Evolutionary conservation across 1,140 invertebrate species (phyloP), one percentile per base, ranked within the genome.

Genomic region (Arion vulgaris): DNA sequence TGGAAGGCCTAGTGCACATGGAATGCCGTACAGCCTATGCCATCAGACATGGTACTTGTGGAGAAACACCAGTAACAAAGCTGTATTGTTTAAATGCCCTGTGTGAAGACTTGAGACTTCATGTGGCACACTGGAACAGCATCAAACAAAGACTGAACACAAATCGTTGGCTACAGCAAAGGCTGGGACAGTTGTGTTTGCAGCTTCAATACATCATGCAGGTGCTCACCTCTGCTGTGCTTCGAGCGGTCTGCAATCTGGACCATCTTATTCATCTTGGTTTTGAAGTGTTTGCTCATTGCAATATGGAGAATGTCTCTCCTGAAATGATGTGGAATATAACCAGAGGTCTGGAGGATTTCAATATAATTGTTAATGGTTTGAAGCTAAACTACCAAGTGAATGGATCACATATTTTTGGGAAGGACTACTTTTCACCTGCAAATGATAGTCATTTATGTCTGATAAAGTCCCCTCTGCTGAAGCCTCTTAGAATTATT

Each of bases 221-320:
- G 26, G 82, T 84, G 4, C 85, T 92, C 15, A 82, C 75, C 23
- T 81, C 88, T 13, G 75, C 90, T 32, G 84, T 87, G 38, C 85
- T 89, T 62, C 84, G 81, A 26, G 90, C 90, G 7, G 87, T 92
- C n/a, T 91, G 86, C 81, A 90, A 89, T 89, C 81, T 91, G 68
- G 88, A 91, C n/a, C 89, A 88, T 28, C 85, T 92, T 38, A 89
- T 92, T 0, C 74, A 88, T 15, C 87, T 91, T 51, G 91, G 91
- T 0, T 87, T 92, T 66, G 88, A 90, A 76, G 91, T 92, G 26
- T 90, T 92, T 81, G 90, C 90, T n/a, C 90, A 92, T 82, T 88
- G 89, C 66, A 88, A 90, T 69, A 69, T 90, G 17, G 87, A 88
- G 1, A 86, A 75, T 26, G 53, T 91, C 26, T 88, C 89, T 1